Evolutionary conservation across 1,140 invertebrate genomes (phyloP).

Genomic region (Limonius californicus): DNA sequence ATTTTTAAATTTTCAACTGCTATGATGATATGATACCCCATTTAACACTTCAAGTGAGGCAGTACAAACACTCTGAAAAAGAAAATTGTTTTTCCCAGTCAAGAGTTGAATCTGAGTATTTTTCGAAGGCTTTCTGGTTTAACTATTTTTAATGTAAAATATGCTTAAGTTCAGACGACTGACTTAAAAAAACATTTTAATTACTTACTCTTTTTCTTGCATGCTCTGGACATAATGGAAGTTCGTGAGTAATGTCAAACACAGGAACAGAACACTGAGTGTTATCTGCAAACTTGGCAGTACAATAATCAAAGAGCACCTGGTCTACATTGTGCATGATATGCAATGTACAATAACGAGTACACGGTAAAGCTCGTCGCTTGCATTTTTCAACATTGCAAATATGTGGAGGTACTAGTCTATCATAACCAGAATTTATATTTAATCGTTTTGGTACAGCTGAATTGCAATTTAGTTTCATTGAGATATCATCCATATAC

Average conservation of each 20-base stretch:
- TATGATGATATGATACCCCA: too few relatives aligned
- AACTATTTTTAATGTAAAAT: too few relatives aligned
- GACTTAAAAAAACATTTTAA: not conserved
- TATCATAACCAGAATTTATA: conserved; percentile 19
- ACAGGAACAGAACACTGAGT: conserved; percentile 85
- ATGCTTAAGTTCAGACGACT: too few relatives aligned
- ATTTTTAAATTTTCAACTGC: too few relatives aligned
- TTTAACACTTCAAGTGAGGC: too few relatives aligned
- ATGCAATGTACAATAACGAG: conserved; percentile 78
- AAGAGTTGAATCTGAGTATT: too few relatives aligned
- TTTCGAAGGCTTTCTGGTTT: too few relatives aligned
- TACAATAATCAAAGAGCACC: conserved; percentile 83
- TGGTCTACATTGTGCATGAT: conserved; percentile 86
- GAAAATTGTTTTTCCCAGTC: too few relatives aligned
- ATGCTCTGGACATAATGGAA: conserved; percentile 80
- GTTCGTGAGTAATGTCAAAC: conserved; percentile 77
- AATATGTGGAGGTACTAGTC: conserved; percentile 31
- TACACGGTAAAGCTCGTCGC: conserved; percentile 70
- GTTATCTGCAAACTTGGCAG: conserved; percentile 82
- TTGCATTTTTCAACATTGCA: conserved; percentile 51
- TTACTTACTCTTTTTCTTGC: conserved; percentile 62
- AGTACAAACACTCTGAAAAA: too few relatives aligned
- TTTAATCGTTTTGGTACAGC: not conserved
- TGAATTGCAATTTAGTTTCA: not conserved
- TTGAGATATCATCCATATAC: conserved; percentile 16